Conservation (phyloP, 2,888 invertebrate species). For the Leptinotarsa juncta region DNA sequence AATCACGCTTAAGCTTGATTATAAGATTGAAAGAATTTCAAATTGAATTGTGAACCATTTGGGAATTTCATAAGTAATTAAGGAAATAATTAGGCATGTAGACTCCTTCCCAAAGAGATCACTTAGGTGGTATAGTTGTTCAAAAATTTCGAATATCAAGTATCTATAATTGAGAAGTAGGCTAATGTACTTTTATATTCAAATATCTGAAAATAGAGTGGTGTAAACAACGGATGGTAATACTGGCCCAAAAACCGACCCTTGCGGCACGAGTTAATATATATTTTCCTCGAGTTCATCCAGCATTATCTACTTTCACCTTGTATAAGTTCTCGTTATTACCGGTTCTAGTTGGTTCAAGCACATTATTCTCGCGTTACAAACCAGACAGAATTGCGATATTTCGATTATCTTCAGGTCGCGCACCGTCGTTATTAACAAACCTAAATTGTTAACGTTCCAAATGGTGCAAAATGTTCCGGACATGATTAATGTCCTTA, state of each 20-base stretch:
- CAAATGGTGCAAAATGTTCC: conserved; percentile 36
- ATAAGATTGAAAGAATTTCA: no score
- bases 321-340: neutral
- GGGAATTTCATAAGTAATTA: no score
- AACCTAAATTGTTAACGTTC: conserved; percentile 35
- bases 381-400: conserved; percentile 17
- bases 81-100: no score
- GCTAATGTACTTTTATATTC: no score
- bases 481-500: conserved; percentile 33
- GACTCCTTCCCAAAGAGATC: no score
- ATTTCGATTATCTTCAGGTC: conserved; percentile 17
- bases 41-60: no score
- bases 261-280: neutral
- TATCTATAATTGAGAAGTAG: no score
- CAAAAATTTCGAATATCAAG: no score
- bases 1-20: no score
- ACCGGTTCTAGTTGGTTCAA: neutral
- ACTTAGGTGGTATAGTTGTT: no score
- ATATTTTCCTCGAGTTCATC: neutral
- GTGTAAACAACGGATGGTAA: neutral
- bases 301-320: neutral
- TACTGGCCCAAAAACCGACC: neutral
- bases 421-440: conserved; percentile 4
- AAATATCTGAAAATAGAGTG: no score
- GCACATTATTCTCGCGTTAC: neutral